Evolutionary conservation across 2,113 vertebrate genomes (phyloP).

Genomic region (Aldabrachelys gigantea): DNA sequence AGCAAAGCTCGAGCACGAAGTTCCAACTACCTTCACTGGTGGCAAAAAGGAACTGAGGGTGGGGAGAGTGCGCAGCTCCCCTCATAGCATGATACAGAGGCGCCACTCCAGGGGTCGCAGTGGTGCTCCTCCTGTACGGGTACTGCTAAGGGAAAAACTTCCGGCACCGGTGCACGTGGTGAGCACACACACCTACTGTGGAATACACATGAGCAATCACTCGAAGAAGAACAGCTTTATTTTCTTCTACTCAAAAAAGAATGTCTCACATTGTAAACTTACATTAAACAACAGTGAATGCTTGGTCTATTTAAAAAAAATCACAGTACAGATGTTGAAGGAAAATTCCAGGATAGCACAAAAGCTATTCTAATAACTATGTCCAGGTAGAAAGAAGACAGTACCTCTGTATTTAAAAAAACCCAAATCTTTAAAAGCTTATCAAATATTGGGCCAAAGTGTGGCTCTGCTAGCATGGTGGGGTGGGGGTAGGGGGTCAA

Average conservation of each 20-base stretch:
- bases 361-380: not conserved
- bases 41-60: too few species aligned
- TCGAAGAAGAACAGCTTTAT: not conserved
- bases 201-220: too few species aligned
- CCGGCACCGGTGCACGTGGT: too few species aligned
- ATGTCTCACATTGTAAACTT: not conserved
- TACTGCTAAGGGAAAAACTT: too few species aligned
- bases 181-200: too few species aligned
- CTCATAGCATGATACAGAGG: too few species aligned
- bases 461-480: not conserved
- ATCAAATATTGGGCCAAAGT: not conserved
- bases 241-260: not conserved
- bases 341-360: not conserved
- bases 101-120: too few species aligned
- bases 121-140: too few species aligned
- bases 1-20: too few species aligned
- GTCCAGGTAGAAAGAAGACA: not conserved
- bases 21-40: too few species aligned
- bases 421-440: not conserved
- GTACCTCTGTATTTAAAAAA: not conserved
- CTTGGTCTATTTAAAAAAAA: not conserved
- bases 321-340: not conserved
- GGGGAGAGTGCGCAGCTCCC: too few species aligned
- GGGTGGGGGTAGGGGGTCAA: not conserved
- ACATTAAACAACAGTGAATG: not conserved